A percentile compares a stretch with the other conserved stretches of the same genome.
Conservation (phyloP, 2,113 vertebrate genomes). For the Anser brachyrhynchus region DNA sequence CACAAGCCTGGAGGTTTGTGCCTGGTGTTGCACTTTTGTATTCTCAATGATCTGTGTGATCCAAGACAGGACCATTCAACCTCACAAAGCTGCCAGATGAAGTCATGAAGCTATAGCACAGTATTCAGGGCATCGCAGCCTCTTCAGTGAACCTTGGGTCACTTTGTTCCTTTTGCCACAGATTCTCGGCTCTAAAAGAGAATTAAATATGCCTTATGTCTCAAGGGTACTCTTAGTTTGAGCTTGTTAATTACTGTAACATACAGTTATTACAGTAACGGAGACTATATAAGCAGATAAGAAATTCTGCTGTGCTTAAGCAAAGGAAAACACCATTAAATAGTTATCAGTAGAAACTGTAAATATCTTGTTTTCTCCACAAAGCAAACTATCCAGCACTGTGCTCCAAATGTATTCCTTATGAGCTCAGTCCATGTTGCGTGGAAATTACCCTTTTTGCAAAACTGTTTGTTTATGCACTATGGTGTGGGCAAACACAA, state of each 20-base stretch:
- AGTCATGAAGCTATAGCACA: not conserved
- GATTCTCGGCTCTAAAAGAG: not conserved
- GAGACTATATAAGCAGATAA: not conserved
- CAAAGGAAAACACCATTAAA: not conserved
- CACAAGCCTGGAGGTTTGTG: not conserved
- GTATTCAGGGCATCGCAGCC: not conserved
- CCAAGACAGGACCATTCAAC: not conserved
- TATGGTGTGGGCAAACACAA: fast-evolving
- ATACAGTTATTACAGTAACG: not conserved
- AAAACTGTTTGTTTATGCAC: not conserved
- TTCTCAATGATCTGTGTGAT: not conserved
- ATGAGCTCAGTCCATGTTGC: not conserved
- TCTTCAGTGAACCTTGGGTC: not conserved
- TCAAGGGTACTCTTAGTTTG: not conserved
- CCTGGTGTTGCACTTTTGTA: not conserved
- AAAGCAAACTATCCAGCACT: not conserved
- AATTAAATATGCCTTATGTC: not conserved
- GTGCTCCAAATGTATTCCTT: not conserved
- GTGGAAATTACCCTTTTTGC: slow-evolving; percentile 46
- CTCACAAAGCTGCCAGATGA: not conserved
- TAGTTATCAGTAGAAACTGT: not conserved
- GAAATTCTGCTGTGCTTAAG: not conserved
- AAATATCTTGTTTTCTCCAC: slow-evolving; percentile 1
- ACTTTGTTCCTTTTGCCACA: not conserved
- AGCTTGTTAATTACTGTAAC: not conserved